Percentiles rank a stretch among this genome's conserved stretches.
These are phyloP conservation scores for Zoanthus sociatus DNA, from an alignment of 92 coral and sea anemone species.

Conservation along the genomic window DNA sequence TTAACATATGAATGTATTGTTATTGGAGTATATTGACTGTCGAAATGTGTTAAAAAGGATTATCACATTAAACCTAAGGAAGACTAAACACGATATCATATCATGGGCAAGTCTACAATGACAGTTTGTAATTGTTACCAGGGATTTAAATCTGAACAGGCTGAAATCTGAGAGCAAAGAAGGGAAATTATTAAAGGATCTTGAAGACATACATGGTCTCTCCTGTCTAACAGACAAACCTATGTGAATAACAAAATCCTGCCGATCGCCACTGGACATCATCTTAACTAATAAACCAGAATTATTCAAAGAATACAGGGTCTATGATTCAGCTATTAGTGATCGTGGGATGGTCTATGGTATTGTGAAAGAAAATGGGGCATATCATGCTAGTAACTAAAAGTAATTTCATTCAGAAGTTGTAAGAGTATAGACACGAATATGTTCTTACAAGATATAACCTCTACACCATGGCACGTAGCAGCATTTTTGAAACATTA, in stretches of 20 bases:
- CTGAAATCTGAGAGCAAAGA: background rate
- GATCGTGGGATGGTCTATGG: too few species aligned
- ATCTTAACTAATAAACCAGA: slow-evolving; percentile 48
- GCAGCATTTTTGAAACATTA: background rate
- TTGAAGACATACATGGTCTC: background rate
- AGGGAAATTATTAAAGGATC: background rate
- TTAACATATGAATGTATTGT: slow-evolving; percentile 45
- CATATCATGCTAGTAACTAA: background rate
- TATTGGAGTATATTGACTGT: slow-evolving; percentile 43
- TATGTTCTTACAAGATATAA: too few species aligned
- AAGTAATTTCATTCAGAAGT: slow-evolving; percentile 24
- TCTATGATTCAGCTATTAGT: background rate
- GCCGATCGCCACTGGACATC: background rate
- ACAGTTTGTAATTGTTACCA: background rate
- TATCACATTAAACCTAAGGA: background rate
- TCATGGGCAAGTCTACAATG: background rate
- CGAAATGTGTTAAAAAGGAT: background rate
- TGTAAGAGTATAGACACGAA: slow-evolving; percentile 2
- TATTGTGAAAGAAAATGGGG: background rate
- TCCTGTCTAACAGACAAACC: background rate
- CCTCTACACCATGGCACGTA: slow-evolving; percentile 32
- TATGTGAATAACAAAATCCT: background rate
- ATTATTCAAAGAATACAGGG: background rate
- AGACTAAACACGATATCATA: background rate
- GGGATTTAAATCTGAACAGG: background rate